Conservation (phyloP, 2,888 invertebrate species). For the Auanema freiburgensis region DNA sequence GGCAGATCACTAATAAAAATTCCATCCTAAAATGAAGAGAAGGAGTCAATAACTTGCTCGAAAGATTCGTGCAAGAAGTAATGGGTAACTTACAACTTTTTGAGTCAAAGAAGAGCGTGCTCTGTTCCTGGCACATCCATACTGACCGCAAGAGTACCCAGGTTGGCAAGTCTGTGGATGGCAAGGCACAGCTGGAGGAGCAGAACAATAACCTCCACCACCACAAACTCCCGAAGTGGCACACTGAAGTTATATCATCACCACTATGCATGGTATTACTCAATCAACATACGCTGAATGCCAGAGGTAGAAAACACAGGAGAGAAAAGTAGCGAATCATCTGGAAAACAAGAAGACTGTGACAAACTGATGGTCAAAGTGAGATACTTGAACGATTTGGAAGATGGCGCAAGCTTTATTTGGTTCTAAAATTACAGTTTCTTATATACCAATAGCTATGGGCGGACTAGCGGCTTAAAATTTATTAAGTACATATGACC, state of each 20-base stretch:
- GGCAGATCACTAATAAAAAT: constrained; percentile 36
- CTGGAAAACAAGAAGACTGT: no score
- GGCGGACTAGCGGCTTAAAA: no score
- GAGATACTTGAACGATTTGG: no score
- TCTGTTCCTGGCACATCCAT: constrained; percentile 61
- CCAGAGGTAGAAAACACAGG: not conserved
- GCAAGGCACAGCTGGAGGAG: constrained; percentile 39
- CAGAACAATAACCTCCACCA: constrained; percentile 39
- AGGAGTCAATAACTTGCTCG: not conserved
- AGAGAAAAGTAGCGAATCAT: no score
- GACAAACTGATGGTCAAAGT: no score
- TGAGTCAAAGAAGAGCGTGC: constrained; percentile 54
- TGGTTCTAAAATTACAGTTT: no score
- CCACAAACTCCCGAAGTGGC: constrained; percentile 55
- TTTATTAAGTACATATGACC: no score
- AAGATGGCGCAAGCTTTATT: no score
- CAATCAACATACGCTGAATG: not conserved
- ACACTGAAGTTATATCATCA: constrained; percentile 38
- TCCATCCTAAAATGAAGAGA: constrained; percentile 34
- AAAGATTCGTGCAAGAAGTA: no score
- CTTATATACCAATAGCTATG: no score
- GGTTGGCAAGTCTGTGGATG: constrained; percentile 49
- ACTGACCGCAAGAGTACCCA: constrained; percentile 60
- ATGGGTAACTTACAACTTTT: constrained; percentile 35
- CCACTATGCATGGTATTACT: not conserved